Evolutionary conservation across 30 jellyfish, hydroid and myxozoan genomes (phyloP), one percentile per base, ranked within the genome.

Genomic region (Chironex yamaguchii): DNA sequence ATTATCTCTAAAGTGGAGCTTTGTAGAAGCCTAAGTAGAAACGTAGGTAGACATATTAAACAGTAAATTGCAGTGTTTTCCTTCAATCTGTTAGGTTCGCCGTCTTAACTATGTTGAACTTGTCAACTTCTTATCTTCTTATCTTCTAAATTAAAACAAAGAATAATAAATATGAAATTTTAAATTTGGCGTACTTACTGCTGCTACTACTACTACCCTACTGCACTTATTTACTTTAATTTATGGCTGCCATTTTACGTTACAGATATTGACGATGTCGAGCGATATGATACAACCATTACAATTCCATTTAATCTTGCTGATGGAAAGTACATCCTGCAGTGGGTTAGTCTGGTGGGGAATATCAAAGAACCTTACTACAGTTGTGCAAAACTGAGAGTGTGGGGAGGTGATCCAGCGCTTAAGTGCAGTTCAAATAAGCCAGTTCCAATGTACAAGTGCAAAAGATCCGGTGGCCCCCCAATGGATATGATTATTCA

Each of bases 371-470:
- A 29, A 0, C 92, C 92, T 4, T 82, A 82, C 81, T 67, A 67
- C 90, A 63, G 92, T 63, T 82, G 92, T 79, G 90, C 91, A 21
- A 82, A 62, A 42, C 90, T 82, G 0, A 42, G 36, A 17, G 52
- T 82, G 17, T 26, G 90, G 35, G 90, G 88, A 21, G 92, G 85
- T 25, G 53, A 68, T 62, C 92, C 90, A 3, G 26, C 20, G 17
- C 29, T 68, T 11, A 36, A 67, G 9, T 82, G 92, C 24, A 23
- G 21, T 20, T 24, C 79, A 0, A 27, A 33, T 20, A 49, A 67
- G 21, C 36, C 81, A 0, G 81, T 80, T 20, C 17, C 34, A 22
- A 53, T 31, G 25, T 76, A 76, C n/a, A 28, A 58, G 29, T 76
- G 89, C 30, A 29, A 23, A 20, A 52, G 54, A 58, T 50, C 86